Conservation (phyloP, 1,140 invertebrate species). For the Caenorhabditis inopinata region DNA sequence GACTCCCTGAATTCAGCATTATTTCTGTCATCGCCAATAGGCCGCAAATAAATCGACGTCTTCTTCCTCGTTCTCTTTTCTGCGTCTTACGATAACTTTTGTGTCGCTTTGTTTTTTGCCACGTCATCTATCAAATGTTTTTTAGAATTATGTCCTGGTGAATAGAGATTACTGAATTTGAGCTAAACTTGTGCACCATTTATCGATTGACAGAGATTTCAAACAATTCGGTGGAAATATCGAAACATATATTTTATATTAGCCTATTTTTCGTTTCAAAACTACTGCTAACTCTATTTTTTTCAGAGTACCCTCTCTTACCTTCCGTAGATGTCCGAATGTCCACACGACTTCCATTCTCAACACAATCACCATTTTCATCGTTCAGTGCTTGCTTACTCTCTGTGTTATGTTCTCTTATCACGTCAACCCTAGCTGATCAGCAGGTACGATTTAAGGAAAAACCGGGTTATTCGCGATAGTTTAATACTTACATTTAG, state of each 20-base stretch:
- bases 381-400: too few species aligned
- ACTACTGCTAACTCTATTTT: background rate
- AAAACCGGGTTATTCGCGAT: too few species aligned
- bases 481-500: background rate
- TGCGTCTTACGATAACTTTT: background rate
- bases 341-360: too few species aligned
- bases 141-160: too few species aligned
- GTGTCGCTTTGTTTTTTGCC: background rate
- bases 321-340: too few species aligned
- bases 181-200: too few species aligned
- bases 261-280: too few species aligned
- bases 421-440: background rate
- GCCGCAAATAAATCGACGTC: background rate
- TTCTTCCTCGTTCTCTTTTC: background rate
- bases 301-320: background rate
- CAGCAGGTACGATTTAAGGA: background rate
- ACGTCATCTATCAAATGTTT: background rate
- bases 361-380: too few species aligned
- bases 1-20: background rate
- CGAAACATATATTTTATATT: background rate
- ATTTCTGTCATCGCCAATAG: background rate
- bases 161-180: too few species aligned
- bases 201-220: too few species aligned
- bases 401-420: background rate
- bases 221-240: too few species aligned